phyloP scores from a whole-genome alignment of 2,113 vertebrate genomes.

The Arvicanthis niloticus region DNA sequence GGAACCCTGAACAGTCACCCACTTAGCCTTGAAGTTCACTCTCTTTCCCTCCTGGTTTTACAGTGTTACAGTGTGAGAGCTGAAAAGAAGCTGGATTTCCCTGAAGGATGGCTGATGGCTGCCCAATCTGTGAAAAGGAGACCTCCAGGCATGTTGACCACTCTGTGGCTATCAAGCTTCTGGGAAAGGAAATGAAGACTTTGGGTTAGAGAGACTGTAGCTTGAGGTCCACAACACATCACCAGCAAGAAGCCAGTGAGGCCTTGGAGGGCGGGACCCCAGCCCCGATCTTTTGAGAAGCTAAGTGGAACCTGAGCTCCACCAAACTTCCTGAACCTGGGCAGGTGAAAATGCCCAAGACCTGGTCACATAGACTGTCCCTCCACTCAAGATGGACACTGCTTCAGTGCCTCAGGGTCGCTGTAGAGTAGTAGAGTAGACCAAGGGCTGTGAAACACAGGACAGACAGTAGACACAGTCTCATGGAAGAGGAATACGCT shows the following conservation, averaged over 20 bases:
- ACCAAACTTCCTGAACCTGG: not conserved
- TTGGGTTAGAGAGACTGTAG: not conserved
- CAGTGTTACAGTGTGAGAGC: too few relatives aligned
- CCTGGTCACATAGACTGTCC: not conserved
- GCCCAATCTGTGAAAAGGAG: not conserved
- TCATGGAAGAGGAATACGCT: not conserved
- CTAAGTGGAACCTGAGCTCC: not conserved
- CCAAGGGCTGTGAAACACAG: not conserved
- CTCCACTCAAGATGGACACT: not conserved
- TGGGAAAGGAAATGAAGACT: not conserved
- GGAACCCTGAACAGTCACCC: too few relatives aligned
- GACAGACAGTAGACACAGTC: not conserved
- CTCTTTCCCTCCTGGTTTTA: not conserved
- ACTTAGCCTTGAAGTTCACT: not conserved
- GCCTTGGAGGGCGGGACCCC: not conserved
- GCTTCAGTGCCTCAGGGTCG: not conserved
- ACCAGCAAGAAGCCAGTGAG: not conserved
- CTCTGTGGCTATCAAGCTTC: not conserved
- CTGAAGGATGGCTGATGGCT: not conserved
- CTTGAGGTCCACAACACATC: not conserved
- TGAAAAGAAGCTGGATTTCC: not conserved
- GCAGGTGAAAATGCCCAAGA: not conserved
- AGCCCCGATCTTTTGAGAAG: not conserved
- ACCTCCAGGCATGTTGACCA: not conserved
- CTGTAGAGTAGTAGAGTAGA: not conserved